These are phyloP conservation scores for Tolmerus cingulatus DNA, from an alignment of 2,888 invertebrate species.

Conservation along the genomic window DNA sequence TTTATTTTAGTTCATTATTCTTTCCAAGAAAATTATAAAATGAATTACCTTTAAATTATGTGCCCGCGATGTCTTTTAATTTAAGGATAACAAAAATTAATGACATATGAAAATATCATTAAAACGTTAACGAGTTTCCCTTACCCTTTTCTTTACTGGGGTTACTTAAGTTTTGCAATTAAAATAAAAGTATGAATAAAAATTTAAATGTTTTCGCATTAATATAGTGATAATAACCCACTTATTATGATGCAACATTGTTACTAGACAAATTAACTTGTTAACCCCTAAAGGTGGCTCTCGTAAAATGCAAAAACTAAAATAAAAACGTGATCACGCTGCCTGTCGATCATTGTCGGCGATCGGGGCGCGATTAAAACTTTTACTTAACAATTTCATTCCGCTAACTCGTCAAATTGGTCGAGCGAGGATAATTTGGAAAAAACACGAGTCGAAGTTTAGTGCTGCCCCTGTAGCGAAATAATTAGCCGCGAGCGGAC, in stretches of 20 bases:
- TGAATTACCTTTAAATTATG: too few relatives aligned
- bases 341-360: not conserved
- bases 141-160: not conserved
- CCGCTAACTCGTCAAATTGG: not conserved
- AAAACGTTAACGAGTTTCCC: not conserved
- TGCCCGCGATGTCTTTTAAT: too few relatives aligned
- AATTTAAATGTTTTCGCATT: not conserved
- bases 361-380: not conserved
- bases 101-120: not conserved
- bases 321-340: not conserved
- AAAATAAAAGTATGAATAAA: not conserved
- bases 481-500: not conserved
- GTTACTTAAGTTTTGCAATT: not conserved
- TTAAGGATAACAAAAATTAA: not conserved
- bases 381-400: not conserved
- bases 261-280: not conserved
- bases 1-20: too few relatives aligned
- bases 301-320: too few relatives aligned
- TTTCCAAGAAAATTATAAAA: too few relatives aligned
- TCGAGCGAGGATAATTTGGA: not conserved
- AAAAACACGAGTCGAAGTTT: constrained; percentile 12
- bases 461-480: constrained; percentile 4
- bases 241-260: not conserved
- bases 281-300: not conserved
- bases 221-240: not conserved